Conservation (phyloP, 2,113 vertebrate genomes). For the Sturnus vulgaris region DNA sequence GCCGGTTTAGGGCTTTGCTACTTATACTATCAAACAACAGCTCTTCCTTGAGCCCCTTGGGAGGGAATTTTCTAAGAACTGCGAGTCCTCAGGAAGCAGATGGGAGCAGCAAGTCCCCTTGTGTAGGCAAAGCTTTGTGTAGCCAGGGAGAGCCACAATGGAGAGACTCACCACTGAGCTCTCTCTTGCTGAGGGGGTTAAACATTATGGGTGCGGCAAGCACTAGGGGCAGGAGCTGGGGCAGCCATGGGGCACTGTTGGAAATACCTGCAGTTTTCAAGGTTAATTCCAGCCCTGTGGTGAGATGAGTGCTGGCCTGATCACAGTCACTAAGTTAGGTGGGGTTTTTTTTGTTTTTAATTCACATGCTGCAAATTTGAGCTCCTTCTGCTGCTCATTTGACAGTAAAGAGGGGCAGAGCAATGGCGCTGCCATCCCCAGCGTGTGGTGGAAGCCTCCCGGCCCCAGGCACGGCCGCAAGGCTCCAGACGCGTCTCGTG, state of each 20-base stretch:
- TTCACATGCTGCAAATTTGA: background rate
- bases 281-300: background rate
- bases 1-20: background rate
- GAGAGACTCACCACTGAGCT: accelerated
- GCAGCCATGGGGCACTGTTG: background rate
- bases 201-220: background rate
- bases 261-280: background rate
- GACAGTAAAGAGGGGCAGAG: background rate
- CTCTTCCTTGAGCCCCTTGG: background rate
- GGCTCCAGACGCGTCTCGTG: background rate
- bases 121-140: background rate
- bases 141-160: accelerated
- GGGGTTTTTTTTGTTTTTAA: background rate
- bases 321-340: background rate
- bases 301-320: background rate
- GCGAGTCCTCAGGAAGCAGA: background rate
- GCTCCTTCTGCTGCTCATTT: background rate
- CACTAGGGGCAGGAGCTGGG: background rate
- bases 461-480: accelerated
- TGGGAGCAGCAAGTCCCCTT: background rate
- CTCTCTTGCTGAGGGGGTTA: too few species aligned
- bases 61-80: background rate
- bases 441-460: background rate
- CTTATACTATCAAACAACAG: background rate
- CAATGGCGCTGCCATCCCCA: background rate